Conservation (phyloP, 2,797 vertebrate genomes). For the Acanthurus lineatus region DNA sequence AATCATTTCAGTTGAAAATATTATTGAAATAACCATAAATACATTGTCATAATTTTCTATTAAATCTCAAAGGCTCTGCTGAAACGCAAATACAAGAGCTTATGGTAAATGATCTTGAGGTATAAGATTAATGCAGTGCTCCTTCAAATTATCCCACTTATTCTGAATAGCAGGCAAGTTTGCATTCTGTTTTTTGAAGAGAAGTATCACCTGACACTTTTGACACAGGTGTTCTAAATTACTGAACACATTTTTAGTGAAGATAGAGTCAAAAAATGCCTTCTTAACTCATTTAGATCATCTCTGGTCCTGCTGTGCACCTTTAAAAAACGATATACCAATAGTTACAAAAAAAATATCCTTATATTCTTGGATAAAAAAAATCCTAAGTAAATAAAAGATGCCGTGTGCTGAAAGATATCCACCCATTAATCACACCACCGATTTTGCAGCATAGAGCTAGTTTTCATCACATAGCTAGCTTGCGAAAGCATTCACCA, state of each 20-base stretch:
- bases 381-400: no score
- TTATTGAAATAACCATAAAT: background rate
- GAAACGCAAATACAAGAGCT: background rate
- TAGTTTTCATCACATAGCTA: no score
- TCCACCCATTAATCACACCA: no score
- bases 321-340: no score
- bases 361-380: no score
- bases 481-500: no score
- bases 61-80: background rate
- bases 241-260: background rate
- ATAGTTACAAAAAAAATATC: no score
- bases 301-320: no score
- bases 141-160: slow-evolving; percentile 2
- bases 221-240: background rate
- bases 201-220: background rate
- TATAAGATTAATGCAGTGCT: background rate
- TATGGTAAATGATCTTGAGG: background rate
- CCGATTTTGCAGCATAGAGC: no score
- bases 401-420: no score
- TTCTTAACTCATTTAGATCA: no score
- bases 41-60: background rate
- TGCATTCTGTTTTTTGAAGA: background rate
- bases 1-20: background rate
- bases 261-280: background rate
- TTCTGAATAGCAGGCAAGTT: background rate